Evolutionary conservation across 2,888 invertebrate species (phyloP).

Genomic region (Mechanitis messenoides): DNA sequence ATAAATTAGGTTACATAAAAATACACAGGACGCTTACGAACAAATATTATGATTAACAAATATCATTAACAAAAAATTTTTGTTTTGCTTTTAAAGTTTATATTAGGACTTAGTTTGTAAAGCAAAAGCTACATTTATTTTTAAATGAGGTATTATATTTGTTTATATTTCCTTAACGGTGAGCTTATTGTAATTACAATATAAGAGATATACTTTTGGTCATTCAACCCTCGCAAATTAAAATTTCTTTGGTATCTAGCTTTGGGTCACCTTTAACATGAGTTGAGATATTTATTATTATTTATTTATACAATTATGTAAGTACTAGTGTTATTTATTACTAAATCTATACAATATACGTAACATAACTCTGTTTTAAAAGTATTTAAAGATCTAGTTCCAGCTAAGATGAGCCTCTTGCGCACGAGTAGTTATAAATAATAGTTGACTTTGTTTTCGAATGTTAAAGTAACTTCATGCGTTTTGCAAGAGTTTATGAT

Average conservation of each 20-base stretch:
- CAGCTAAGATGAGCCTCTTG: constrained; percentile 14
- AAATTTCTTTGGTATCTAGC: constrained; percentile 39
- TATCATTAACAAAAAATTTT: constrained; percentile 11
- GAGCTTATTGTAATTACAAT: not conserved
- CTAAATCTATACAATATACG: not conserved
- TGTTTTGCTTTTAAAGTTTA: not conserved
- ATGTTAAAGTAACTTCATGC: too few species aligned
- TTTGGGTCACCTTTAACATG: constrained; percentile 11
- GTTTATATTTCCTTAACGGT: too few species aligned
- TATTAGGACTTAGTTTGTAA: not conserved
- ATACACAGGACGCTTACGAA: constrained; percentile 12
- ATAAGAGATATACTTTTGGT: constrained; percentile 68
- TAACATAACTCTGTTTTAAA: constrained; percentile 6
- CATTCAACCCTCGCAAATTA: constrained; percentile 68
- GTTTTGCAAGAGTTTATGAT: not conserved
- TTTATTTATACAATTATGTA: not conserved
- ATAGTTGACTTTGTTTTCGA: not conserved
- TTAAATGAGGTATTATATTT: too few species aligned
- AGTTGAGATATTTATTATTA: constrained; percentile 3
- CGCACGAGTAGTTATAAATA: not conserved
- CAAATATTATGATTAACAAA: constrained; percentile 5
- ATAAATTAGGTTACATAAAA: constrained; percentile 31
- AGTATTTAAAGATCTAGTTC: constrained; percentile 15
- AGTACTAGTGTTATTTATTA: not conserved
- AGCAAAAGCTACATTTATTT: not conserved